Conservation (phyloP, 2,888 invertebrate species). For the Galeopsomyia nigrocyanea region DNA sequence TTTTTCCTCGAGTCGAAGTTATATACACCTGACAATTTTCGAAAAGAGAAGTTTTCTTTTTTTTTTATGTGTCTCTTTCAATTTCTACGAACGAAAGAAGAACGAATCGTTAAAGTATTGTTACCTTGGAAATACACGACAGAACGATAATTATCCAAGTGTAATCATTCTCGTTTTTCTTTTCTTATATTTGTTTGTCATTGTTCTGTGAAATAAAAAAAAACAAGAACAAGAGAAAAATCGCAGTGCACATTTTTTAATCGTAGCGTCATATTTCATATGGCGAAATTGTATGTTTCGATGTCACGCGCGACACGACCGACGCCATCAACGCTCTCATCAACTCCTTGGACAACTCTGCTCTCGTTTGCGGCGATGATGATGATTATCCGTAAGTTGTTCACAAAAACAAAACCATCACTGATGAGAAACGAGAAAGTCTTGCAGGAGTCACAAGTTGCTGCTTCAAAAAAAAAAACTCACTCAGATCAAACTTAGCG, state of each 20-base stretch:
- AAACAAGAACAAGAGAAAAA: conserved; percentile 3
- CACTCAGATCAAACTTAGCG: conserved; percentile 1
- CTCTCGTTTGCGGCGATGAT: conserved; percentile 44
- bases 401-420: conserved; percentile 3
- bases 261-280: conserved; percentile 39
- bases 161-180: too few relatives aligned
- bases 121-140: not conserved
- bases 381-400: conserved; percentile 61
- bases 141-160: too few relatives aligned
- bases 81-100: not conserved
- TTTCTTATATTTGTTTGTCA: not conserved
- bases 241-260: conserved; percentile 22
- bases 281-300: conserved; percentile 48
- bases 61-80: not conserved
- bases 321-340: conserved; percentile 47
- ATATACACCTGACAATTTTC: conserved; percentile 6
- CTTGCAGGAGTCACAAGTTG: conserved; percentile 24
- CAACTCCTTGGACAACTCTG: conserved; percentile 55
- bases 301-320: conserved; percentile 51
- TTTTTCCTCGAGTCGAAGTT: not conserved
- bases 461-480: conserved; percentile 13
- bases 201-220: not conserved
- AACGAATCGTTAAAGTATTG: conserved; percentile 25
- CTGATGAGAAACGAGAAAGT: not conserved
- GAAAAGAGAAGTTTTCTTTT: not conserved